Conservation (phyloP, 64 coral and sea anemone species). For the Pachyseris speciosa region DNA sequence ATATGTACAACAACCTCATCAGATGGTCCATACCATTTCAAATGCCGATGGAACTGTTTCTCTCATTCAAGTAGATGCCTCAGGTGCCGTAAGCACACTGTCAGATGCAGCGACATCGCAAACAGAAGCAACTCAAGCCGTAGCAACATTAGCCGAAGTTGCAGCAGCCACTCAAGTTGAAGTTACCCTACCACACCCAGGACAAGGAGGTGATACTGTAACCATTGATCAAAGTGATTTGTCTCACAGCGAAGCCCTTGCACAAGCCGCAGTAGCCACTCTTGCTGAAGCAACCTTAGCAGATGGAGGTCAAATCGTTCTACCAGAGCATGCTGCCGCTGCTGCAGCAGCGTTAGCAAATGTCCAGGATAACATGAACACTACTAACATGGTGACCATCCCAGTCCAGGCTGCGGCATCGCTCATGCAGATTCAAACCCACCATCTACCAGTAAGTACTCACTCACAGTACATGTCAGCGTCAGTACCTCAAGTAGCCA, state of each 20-base stretch:
- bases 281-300: slow-evolving; percentile 96
- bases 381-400: slow-evolving; percentile 97
- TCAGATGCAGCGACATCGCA: slow-evolving; percentile 85
- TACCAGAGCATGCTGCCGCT: slow-evolving; percentile 93
- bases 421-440: slow-evolving; percentile 94
- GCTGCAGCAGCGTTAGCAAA: slow-evolving; percentile 87
- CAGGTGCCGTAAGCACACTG: slow-evolving; percentile 92
- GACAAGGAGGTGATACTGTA: slow-evolving; percentile 67
- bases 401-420: slow-evolving; percentile 97
- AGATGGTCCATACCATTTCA: slow-evolving; percentile 98
- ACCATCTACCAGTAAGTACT: slow-evolving; percentile 67
- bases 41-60: slow-evolving; percentile 99
- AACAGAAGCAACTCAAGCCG: slow-evolving; percentile 94
- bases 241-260: slow-evolving; percentile 90
- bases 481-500: slow-evolving; percentile 95
- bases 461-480: slow-evolving; percentile 86
- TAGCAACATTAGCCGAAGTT: slow-evolving; percentile 96
- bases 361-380: slow-evolving; percentile 84
- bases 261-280: slow-evolving; percentile 98
- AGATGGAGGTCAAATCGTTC: slow-evolving; percentile 97
- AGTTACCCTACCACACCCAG: slow-evolving; percentile 69
- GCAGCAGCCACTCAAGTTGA: slow-evolving; percentile 96
- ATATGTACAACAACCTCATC: slow-evolving; percentile 82
- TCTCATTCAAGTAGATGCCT: slow-evolving; percentile 96
- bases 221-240: slow-evolving; percentile 90